These are phyloP conservation scores for Perccottus glenii DNA, from an alignment of 2,113 vertebrate species.

Conservation along the genomic window DNA sequence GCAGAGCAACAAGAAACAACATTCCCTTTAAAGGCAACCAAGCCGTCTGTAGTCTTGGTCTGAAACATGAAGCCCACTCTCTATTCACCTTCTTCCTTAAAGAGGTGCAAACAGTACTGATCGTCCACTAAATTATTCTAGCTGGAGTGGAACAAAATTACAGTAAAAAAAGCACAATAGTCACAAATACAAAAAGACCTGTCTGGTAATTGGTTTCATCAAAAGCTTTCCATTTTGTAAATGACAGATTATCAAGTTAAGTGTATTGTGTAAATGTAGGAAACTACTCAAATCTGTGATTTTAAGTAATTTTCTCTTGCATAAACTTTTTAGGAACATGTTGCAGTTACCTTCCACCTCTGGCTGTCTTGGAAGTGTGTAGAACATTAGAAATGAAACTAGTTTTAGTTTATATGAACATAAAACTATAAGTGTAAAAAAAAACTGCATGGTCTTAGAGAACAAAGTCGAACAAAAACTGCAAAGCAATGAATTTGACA, in stretches of 20 bases:
- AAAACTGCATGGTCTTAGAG: slow-evolving; percentile 53
- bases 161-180: slow-evolving; percentile 1
- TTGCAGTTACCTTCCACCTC: slow-evolving; percentile 26
- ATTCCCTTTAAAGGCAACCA: slow-evolving; percentile 36
- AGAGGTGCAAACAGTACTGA: slow-evolving; percentile 37
- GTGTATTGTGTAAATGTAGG: slow-evolving; percentile 3
- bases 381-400: slow-evolving; percentile 27
- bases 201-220: not conserved
- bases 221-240: slow-evolving; percentile 6
- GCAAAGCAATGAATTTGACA: slow-evolving; percentile 51
- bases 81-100: slow-evolving; percentile 12
- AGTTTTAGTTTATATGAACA: slow-evolving; percentile 48
- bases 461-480: slow-evolving; percentile 55
- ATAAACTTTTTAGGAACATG: not conserved
- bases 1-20: slow-evolving; percentile 29
- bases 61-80: slow-evolving; percentile 24
- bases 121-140: not conserved
- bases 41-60: slow-evolving; percentile 25
- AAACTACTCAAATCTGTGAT: not conserved
- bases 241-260: slow-evolving; percentile 2
- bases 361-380: slow-evolving; percentile 14
- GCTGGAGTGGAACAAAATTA: not conserved
- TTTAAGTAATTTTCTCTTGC: not conserved
- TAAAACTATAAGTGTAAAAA: slow-evolving; percentile 68
- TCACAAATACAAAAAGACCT: not conserved